Conservation (phyloP, 1,140 invertebrate genomes). For the Idris sp. region DNA sequence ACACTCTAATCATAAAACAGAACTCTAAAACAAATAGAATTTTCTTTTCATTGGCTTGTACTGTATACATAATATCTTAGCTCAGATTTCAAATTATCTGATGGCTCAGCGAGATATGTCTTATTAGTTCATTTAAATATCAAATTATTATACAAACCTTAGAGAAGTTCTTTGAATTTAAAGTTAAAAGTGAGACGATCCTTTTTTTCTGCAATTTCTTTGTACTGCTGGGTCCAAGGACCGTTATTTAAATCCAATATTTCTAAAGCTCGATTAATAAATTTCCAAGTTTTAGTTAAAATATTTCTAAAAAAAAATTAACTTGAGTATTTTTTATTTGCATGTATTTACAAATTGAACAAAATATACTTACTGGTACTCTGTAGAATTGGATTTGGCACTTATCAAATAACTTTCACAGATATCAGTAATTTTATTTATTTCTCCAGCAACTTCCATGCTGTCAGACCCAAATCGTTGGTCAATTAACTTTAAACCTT, state of each 20-base stretch:
- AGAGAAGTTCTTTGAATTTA: conserved; percentile 7
- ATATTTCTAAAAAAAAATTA: conserved; percentile 65
- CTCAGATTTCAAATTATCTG: too few species aligned
- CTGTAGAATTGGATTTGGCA: conserved; percentile 49
- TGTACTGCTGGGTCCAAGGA: conserved; percentile 67
- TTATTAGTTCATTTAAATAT: too few species aligned
- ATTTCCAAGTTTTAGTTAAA: conserved; percentile 61
- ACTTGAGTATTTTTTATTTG: too few species aligned
- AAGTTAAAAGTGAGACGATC: conserved; percentile 37
- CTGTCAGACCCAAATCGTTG: conserved; percentile 79
- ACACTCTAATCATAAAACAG: conserved; percentile 42
- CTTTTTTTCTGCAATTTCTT: conserved; percentile 66
- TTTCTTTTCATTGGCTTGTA: conserved; percentile 11
- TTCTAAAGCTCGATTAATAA: conserved; percentile 64
- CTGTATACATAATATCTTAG: not conserved
- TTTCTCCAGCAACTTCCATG: conserved; percentile 80
- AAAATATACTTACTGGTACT: conserved; percentile 71
- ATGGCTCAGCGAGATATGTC: too few species aligned
- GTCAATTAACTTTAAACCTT: conserved; percentile 75
- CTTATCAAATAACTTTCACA: conserved; percentile 68
- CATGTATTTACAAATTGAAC: too few species aligned
- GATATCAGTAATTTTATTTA: conserved; percentile 77
- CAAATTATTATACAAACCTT: not conserved
- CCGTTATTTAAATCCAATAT: conserved; percentile 69
- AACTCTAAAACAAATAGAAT: conserved; percentile 23